phyloP scores from a whole-genome alignment of 30 jellyfish, hydroid and myxozoan species.

The Calvadosia cruxmelitensis region DNA sequence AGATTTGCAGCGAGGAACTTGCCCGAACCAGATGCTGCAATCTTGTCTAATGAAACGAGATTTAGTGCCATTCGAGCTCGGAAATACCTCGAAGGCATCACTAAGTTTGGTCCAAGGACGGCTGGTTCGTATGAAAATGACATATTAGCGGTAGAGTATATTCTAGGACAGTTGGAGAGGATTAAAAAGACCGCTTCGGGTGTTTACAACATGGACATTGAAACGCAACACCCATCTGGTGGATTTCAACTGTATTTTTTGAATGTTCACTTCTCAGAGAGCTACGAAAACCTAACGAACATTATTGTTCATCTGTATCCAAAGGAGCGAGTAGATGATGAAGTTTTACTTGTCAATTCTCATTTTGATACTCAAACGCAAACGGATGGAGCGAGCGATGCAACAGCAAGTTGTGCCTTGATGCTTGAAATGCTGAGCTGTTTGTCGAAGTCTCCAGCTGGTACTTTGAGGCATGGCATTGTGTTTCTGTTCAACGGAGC shows the following conservation, averaged over 20 bases:
- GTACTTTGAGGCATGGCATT: conserved; percentile 60
- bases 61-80: conserved; percentile 84
- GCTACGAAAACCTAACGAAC: conserved; percentile 70
- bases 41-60: conserved; percentile 7
- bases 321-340: conserved; percentile 23
- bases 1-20: not conserved
- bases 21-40: not conserved
- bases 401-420: conserved; percentile 90
- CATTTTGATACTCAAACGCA: conserved; percentile 85
- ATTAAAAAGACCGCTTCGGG: conserved; percentile 43
- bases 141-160: conserved; percentile 47
- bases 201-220: conserved; percentile 46
- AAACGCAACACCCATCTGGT: conserved; percentile 78
- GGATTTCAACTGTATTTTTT: conserved; percentile 33
- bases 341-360: conserved; percentile 43
- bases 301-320: conserved; percentile 69
- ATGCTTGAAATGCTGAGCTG: conserved; percentile 79
- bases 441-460: conserved; percentile 53
- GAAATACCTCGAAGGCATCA: conserved; percentile 40
- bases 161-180: conserved; percentile 33
- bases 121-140: conserved; percentile 83
- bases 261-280: conserved; percentile 35
- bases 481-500: conserved; percentile 94
- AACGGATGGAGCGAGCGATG: conserved; percentile 96
- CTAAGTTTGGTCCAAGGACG: conserved; percentile 67